A percentile compares a stretch with the other conserved stretches of the same genome.
These are phyloP conservation scores for Dolichomitus sp. DNA, from an alignment of 2,888 invertebrate genomes.

Conservation along the genomic window DNA sequence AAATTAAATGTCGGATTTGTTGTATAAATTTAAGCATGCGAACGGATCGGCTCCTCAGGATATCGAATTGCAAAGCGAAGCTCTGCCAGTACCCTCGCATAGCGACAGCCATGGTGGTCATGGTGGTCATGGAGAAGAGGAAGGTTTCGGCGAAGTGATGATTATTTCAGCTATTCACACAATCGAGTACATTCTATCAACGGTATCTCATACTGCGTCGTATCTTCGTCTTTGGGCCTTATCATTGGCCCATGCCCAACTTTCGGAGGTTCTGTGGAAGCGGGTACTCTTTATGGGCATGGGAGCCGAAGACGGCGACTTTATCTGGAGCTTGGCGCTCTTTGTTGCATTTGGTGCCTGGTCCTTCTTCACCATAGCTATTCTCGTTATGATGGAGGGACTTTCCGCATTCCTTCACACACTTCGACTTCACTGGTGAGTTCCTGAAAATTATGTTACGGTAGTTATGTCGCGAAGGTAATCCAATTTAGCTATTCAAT, in stretches of 20 bases:
- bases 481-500: too few relatives aligned
- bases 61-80: constrained; percentile 88
- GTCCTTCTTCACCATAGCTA: constrained; percentile 93
- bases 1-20: constrained; percentile 1
- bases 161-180: constrained; percentile 98
- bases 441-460: constrained; percentile 48
- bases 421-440: constrained; percentile 94
- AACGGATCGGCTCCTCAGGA: constrained; percentile 86
- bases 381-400: constrained; percentile 96
- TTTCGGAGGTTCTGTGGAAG: constrained; percentile 94
- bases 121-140: constrained; percentile 86
- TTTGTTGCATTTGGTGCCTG: constrained; percentile 92
- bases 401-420: constrained; percentile 96
- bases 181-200: constrained; percentile 98
- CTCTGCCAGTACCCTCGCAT: constrained; percentile 86
- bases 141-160: constrained; percentile 94
- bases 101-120: constrained; percentile 87
- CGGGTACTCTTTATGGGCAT: constrained; percentile 89
- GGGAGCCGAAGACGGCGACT: constrained; percentile 77
- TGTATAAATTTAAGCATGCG: constrained; percentile 69
- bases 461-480: too few relatives aligned
- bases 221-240: constrained; percentile 98
- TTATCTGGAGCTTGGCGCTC: constrained; percentile 87
- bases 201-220: constrained; percentile 98
- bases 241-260: constrained; percentile 97